phyloP scores from a whole-genome alignment of 1,140 invertebrate genomes.

The Cydia fagiglandana region DNA sequence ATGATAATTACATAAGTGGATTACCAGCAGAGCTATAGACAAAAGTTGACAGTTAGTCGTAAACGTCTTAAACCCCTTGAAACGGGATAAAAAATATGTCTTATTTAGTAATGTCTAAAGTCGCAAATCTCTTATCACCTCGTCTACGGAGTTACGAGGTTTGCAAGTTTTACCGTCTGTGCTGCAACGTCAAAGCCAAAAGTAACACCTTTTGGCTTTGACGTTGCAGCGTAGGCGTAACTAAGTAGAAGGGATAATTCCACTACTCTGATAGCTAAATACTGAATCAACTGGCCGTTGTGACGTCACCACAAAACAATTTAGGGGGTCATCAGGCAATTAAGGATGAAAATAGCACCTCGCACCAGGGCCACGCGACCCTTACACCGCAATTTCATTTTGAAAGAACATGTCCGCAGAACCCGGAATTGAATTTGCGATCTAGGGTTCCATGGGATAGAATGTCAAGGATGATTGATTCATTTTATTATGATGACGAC shows the following conservation, averaged over 20 bases:
- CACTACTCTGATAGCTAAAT: background rate
- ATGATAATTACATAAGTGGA: background rate
- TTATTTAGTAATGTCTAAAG: too few relatives aligned
- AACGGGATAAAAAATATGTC: too few relatives aligned
- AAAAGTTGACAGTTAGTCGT: too few relatives aligned
- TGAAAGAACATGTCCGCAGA: background rate
- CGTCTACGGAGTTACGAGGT: too few relatives aligned
- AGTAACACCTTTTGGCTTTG: too few relatives aligned
- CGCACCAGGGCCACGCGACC: background rate
- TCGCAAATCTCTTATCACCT: background rate
- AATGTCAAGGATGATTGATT: background rate
- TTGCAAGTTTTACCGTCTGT: too few relatives aligned
- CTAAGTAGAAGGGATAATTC: background rate
- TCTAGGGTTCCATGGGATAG: background rate
- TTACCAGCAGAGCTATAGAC: too few relatives aligned
- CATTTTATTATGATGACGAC: background rate
- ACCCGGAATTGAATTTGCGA: background rate
- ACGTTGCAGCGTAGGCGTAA: constrained; percentile 16
- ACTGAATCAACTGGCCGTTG: background rate
- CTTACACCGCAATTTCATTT: constrained; percentile 14
- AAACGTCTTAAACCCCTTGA: too few relatives aligned
- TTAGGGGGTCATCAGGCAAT: background rate
- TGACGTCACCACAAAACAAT: constrained; percentile 5
- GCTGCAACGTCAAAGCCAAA: background rate
- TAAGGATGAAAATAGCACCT: constrained; percentile 1